Conservation (phyloP, 2,888 invertebrate species). For the Temnothorax ravouxi region DNA sequence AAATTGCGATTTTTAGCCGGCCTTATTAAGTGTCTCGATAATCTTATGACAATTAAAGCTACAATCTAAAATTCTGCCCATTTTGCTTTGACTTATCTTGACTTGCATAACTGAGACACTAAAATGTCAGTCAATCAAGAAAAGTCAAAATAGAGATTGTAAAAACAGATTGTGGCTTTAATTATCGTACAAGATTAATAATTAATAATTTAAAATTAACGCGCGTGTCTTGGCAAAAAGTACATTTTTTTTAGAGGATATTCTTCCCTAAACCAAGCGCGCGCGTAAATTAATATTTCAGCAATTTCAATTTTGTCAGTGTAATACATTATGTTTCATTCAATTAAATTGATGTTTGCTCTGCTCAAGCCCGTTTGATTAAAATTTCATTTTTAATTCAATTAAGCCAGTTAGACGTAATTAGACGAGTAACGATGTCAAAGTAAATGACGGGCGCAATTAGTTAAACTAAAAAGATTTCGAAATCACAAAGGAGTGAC, state of each 20-base stretch:
- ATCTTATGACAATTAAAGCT: neutral
- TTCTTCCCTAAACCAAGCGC: neutral
- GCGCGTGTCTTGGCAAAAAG: neutral
- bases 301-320: neutral
- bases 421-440: slow-evolving; percentile 8
- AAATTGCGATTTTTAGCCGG: neutral
- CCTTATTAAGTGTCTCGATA: neutral
- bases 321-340: neutral
- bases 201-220: neutral
- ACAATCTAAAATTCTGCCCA: neutral
- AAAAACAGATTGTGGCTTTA: too few species aligned
- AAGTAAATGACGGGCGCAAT: neutral
- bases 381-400: slow-evolving; percentile 24
- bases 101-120: neutral
- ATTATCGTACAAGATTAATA: too few species aligned
- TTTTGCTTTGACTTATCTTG: neutral
- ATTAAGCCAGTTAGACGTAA: neutral
- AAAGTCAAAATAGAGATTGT: too few species aligned
- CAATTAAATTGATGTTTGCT: neutral
- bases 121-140: too few species aligned
- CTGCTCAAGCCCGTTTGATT: neutral
- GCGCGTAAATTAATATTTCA: neutral
- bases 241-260: neutral
- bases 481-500: slow-evolving; percentile 12
- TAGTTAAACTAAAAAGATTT: neutral